Conservation (phyloP, 1,140 invertebrate genomes). For the Catajapyx aquilonaris region DNA sequence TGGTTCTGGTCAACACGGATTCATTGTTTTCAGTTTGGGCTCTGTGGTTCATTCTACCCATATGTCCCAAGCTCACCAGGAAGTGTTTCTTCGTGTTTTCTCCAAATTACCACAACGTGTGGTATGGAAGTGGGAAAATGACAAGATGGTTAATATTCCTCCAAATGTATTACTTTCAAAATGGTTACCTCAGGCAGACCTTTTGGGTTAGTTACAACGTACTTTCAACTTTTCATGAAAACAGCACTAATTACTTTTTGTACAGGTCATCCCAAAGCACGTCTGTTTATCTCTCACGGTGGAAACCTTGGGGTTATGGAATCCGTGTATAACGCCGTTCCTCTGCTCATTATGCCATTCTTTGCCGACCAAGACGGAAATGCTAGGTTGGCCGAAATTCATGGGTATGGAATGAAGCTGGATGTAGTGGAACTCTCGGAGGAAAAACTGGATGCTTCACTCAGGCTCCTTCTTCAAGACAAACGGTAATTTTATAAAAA, state of each 20-base stretch:
- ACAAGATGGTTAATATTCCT: conserved; percentile 29
- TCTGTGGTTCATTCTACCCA: conserved; percentile 37
- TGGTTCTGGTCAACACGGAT: conserved; percentile 23
- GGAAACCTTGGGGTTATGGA: conserved; percentile 47
- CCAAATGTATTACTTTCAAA: conserved; percentile 37
- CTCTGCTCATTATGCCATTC: conserved; percentile 43
- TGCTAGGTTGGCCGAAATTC: conserved; percentile 14
- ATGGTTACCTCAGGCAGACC: conserved; percentile 47
- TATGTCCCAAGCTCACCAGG: conserved; percentile 29
- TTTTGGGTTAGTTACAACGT: no score
- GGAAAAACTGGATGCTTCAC: no score
- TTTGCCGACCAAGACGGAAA: conserved; percentile 34
- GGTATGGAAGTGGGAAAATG: conserved; percentile 50
- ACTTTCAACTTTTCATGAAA: no score
- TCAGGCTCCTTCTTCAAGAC: no score
- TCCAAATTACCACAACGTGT: conserved; percentile 33
- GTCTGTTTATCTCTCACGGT: conserved; percentile 45
- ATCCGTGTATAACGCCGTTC: conserved; percentile 42
- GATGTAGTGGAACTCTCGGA: conserved; percentile 5
- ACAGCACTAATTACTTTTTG: no score
- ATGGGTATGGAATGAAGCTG: conserved; percentile 9
- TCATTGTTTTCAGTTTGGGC: conserved; percentile 26
- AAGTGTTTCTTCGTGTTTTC: conserved; percentile 35
- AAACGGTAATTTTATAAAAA: no score
- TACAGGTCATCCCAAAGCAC: conserved; percentile 39